phyloP scores from a whole-genome alignment of 1,140 invertebrate species.

The Anadara kagoshimensis region DNA sequence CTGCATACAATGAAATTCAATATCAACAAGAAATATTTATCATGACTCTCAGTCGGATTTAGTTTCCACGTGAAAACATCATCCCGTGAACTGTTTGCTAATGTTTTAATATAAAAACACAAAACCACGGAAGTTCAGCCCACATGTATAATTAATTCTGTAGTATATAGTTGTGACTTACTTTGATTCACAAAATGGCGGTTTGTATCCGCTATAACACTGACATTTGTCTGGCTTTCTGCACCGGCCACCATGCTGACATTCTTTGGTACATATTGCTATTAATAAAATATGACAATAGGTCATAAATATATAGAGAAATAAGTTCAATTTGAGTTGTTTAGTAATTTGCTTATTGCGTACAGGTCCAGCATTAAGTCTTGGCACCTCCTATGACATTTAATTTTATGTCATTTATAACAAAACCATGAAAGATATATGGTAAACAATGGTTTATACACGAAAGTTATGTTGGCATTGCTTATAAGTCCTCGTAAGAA shows the following conservation, averaged over 20 bases:
- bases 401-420: background rate
- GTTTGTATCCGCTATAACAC: constrained; percentile 69
- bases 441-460: background rate
- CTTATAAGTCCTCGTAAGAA: too few species aligned
- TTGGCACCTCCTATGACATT: background rate
- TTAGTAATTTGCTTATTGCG: background rate
- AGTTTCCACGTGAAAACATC: too few species aligned
- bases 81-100: too few species aligned
- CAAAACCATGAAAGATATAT: background rate
- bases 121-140: too few species aligned
- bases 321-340: background rate
- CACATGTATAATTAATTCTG: too few species aligned
- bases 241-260: constrained; percentile 71
- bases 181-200: constrained; percentile 59
- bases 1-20: too few species aligned
- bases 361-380: background rate
- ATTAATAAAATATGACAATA: constrained; percentile 6
- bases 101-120: too few species aligned
- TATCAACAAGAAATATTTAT: too few species aligned
- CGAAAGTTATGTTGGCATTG: too few species aligned
- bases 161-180: background rate
- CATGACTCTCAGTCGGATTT: too few species aligned
- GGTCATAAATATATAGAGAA: background rate
- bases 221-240: constrained; percentile 67
- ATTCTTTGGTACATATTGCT: constrained; percentile 63